Evolutionary conservation across 2,113 vertebrate genomes (phyloP).

Genomic region (Octodon degus): DNA sequence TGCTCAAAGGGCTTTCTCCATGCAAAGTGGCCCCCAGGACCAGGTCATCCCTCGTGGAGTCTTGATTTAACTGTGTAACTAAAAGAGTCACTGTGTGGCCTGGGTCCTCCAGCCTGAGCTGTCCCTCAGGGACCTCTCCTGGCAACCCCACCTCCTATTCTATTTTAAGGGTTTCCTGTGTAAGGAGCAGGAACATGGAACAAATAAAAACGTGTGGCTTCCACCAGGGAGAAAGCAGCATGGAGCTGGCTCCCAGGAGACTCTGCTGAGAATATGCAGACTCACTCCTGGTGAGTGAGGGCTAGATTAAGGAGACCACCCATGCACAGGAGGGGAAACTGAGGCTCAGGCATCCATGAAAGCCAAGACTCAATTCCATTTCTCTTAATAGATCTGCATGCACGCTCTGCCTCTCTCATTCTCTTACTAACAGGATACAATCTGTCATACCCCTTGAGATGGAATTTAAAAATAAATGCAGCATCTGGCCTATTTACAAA

Average conservation of each 20-base stretch:
- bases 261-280: background rate
- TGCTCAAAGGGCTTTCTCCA: accelerated
- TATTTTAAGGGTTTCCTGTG: slow-evolving; percentile 27
- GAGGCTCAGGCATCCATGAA: background rate
- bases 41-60: background rate
- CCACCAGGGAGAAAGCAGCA: background rate
- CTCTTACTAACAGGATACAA: background rate
- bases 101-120: too few relatives aligned
- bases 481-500: slow-evolving; percentile 52
- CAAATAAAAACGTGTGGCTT: background rate
- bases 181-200: background rate
- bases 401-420: background rate
- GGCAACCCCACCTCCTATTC: background rate
- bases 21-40: background rate
- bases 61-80: background rate
- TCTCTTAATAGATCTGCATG: background rate
- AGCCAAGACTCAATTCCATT: background rate
- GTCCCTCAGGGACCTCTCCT: background rate
- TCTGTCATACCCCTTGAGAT: background rate
- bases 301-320: background rate
- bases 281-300: background rate
- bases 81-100: accelerated
- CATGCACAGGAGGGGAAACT: background rate
- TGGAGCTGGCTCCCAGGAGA: background rate
- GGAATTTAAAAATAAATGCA: slow-evolving; percentile 55